A percentile compares a stretch with the other conserved stretches of the same genome.
phyloP scores from a whole-genome alignment of 2,113 vertebrate genomes.

The Saguinus midas region DNA sequence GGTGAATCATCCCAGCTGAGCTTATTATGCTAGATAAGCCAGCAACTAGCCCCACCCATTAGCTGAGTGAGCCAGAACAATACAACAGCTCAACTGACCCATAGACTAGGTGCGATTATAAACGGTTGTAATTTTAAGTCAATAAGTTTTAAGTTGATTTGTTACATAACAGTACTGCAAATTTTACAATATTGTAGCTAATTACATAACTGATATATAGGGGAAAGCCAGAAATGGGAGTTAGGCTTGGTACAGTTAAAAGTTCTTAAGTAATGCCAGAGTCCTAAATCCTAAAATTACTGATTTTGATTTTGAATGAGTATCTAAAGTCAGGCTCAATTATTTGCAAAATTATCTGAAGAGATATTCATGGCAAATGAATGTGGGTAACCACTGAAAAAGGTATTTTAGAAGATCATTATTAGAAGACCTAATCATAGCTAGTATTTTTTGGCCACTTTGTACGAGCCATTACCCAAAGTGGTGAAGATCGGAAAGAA shows the following conservation, averaged over 20 bases:
- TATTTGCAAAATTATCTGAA: neutral
- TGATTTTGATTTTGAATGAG: neutral
- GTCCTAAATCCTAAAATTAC: neutral
- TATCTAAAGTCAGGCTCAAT: neutral
- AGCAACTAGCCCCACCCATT: neutral
- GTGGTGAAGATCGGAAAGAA: neutral
- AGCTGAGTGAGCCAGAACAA: neutral
- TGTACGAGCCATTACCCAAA: neutral
- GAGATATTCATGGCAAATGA: neutral
- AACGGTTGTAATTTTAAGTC: neutral
- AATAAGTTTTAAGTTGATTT: neutral
- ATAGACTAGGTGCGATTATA: neutral
- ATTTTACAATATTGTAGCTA: neutral
- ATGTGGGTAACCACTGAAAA: neutral
- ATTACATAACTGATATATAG: neutral
- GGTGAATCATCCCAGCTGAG: neutral
- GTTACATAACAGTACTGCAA: neutral
- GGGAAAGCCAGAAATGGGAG: neutral
- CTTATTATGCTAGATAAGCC: neutral
- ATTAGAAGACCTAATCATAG: neutral
- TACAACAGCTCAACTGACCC: neutral
- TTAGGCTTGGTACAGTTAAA: neutral
- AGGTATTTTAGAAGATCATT: neutral
- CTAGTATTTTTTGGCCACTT: neutral
- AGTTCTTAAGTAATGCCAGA: neutral